These are phyloP conservation scores for Criorhina ranunculi DNA, from an alignment of 2,888 invertebrate species.

Conservation along the genomic window DNA sequence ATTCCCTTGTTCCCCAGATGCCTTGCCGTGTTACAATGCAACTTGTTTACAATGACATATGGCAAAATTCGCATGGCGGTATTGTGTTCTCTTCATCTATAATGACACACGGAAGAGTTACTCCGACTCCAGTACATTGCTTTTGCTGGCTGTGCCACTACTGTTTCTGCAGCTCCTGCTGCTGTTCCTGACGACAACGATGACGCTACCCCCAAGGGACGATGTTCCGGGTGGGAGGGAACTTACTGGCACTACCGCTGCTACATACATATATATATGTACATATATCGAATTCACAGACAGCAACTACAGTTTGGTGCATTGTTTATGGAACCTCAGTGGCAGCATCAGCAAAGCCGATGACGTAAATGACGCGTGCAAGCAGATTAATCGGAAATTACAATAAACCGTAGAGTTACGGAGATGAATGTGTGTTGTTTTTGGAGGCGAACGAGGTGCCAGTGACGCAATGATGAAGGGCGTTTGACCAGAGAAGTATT, in stretches of 20 bases:
- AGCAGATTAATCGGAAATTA: constrained; percentile 76
- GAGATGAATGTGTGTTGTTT: constrained; percentile 44
- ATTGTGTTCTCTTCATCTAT: constrained; percentile 71
- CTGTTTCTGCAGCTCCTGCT: constrained; percentile 36
- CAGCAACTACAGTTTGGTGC: constrained; percentile 62
- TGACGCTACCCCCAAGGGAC: constrained; percentile 47
- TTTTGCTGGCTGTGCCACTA: constrained; percentile 6
- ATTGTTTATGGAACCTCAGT: constrained; percentile 73
- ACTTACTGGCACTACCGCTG: background rate
- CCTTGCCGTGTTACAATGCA: constrained; percentile 62
- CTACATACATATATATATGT: too few relatives aligned
- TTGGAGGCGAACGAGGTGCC: constrained; percentile 11
- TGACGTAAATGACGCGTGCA: constrained; percentile 76
- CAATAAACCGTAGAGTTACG: constrained; percentile 70
- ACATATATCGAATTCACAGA: constrained; percentile 30
- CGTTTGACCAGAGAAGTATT: constrained; percentile 36
- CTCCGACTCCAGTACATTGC: constrained; percentile 57
- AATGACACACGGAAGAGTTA: constrained; percentile 73
- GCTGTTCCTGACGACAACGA: constrained; percentile 33
- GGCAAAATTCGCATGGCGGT: constrained; percentile 75
- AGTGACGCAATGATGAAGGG: constrained; percentile 33
- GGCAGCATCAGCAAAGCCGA: constrained; percentile 70
- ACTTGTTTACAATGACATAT: constrained; percentile 76
- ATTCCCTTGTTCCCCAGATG: constrained; percentile 34
- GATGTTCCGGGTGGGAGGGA: background rate